Base-by-base conservation (phyloP, 2,113 vertebrate species). In the Dipodomys ordii region DNA sequence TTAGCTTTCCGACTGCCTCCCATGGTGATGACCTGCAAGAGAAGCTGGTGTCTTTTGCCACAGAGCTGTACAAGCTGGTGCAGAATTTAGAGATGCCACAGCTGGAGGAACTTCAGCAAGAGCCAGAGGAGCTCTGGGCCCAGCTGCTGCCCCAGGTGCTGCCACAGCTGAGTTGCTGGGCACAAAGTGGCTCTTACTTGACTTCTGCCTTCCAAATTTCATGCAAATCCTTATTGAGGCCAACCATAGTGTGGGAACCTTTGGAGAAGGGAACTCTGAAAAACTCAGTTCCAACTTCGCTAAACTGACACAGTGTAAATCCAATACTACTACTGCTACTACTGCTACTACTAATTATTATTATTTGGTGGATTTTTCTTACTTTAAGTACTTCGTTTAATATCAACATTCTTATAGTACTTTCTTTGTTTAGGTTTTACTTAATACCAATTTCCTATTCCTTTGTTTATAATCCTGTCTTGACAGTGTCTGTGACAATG, bases 141-240 rank as follows among this genome's bases (percentile, higher is more conserved):
- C 68, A 27, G 32, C 64, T 81, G 49, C 67, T 76, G 85, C n/a
- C 65, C 30, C 35, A n/a, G 64, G 22, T 19, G 22, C 79, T 46
- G 28, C 6, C 57, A 83, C 72, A 76, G 80, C 89, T 83, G 39
- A 93, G 57, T 57, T 69, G 20, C 65, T 77, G 84, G 74, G 77
- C 73, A 65, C 19, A 25, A 78, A 78, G 46, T 79, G 67, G 10
- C n/a, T 83, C 27, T 67, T 72, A 46, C 72, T 69, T 87, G 77
- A 85, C 46, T 88, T 85, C 65, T 68, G 30, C 67, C 35, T 80
- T 88, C 72, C 46, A 57, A 73, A 85, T 57, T 44, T 91, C 74
- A 82, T 53, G 69, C 79, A 68, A 49, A 90, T 94, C 87, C 83
- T 62, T 85, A 19, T 2, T 44, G 71, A 82, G 32, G 46, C 27